phyloP scores from a whole-genome alignment of 2,113 vertebrate genomes.

The Leiothrix lutea region DNA sequence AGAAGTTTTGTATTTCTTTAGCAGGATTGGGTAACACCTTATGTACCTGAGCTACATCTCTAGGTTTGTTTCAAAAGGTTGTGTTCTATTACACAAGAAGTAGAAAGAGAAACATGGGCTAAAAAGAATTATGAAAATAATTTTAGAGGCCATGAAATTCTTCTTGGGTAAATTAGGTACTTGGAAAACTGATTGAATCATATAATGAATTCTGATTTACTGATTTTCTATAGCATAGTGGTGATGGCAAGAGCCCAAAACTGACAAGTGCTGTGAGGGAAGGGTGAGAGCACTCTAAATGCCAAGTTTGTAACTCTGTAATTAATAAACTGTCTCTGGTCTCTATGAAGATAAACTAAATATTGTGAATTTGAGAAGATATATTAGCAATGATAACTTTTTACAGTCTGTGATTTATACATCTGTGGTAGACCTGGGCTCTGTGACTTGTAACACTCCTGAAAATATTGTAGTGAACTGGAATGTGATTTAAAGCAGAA shows the following conservation, averaged over 20 bases:
- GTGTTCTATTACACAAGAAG: background rate
- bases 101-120: background rate
- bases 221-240: constrained; percentile 58
- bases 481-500: background rate
- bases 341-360: constrained; percentile 9
- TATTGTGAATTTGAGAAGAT: background rate
- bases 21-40: background rate
- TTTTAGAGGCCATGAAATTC: constrained; percentile 31
- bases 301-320: constrained; percentile 50
- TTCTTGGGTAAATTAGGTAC: constrained; percentile 50
- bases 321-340: constrained; percentile 46
- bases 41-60: background rate
- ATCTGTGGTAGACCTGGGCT: background rate
- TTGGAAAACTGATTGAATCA: constrained; percentile 58
- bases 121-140: constrained; percentile 20
- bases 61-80: background rate
- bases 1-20: background rate
- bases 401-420: background rate
- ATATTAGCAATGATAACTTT: background rate
- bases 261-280: constrained; percentile 56
- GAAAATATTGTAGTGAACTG: background rate
- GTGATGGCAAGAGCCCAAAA: constrained; percentile 59
- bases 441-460: background rate
- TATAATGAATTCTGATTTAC: constrained; percentile 60
- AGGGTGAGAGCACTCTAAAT: constrained; percentile 60